These are phyloP conservation scores for Crotalus helleri DNA, from an alignment of 2,113 vertebrate genomes.

Conservation along the genomic window DNA sequence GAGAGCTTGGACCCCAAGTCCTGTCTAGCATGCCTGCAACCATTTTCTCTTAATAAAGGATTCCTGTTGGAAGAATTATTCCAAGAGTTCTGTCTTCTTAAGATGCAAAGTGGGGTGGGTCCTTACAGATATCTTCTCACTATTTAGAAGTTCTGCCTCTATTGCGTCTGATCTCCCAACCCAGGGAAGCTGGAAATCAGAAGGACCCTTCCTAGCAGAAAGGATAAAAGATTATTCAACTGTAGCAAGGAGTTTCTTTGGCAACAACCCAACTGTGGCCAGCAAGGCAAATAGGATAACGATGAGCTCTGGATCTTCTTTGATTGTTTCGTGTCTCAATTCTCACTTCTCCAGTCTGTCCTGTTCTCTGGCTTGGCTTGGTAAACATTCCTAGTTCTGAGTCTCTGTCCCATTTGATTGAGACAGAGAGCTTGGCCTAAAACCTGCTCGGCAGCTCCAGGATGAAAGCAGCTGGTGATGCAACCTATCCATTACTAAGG, in stretches of 20 bases:
- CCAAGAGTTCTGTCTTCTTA: too few relatives aligned
- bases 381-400: background rate
- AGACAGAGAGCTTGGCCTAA: too few relatives aligned
- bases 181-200: background rate
- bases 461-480: background rate
- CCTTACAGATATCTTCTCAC: background rate
- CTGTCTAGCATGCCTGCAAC: too few relatives aligned
- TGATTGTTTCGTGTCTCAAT: background rate
- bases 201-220: background rate
- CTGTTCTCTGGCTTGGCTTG: background rate
- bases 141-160: background rate
- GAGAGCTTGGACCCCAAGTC: too few relatives aligned
- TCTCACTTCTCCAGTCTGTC: background rate
- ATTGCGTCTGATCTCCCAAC: background rate
- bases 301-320: background rate
- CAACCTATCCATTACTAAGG: background rate
- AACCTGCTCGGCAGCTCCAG: background rate
- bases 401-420: too few relatives aligned
- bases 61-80: too few relatives aligned
- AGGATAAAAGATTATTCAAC: background rate
- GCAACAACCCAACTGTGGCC: background rate
- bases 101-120: too few relatives aligned
- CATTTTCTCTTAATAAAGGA: too few relatives aligned
- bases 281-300: background rate
- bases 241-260: background rate